phyloP scores from a whole-genome alignment of 2,113 vertebrate genomes.

The Struthidea cinerea region DNA sequence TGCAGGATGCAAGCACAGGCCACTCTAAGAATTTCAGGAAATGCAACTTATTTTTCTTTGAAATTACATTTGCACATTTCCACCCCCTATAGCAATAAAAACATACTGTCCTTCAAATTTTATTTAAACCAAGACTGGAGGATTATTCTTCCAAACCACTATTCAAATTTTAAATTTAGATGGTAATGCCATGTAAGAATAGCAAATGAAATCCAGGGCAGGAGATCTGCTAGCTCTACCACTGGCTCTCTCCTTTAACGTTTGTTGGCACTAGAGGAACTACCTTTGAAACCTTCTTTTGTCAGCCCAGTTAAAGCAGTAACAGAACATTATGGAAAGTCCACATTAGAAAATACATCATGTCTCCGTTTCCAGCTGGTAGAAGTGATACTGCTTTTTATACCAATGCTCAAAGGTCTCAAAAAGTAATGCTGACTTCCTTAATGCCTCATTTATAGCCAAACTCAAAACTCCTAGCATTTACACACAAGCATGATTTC shows the following conservation, averaged over 20 bases:
- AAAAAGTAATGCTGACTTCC: not conserved
- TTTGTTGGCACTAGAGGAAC: not conserved
- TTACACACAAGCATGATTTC: not conserved
- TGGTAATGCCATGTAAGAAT: not conserved
- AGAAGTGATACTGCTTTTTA: not conserved
- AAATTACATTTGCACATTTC: not conserved
- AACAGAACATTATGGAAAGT: not conserved
- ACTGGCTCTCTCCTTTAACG: not conserved
- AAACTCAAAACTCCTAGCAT: not conserved
- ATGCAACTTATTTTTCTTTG: not conserved
- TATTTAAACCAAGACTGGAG: not conserved
- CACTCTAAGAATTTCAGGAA: not conserved
- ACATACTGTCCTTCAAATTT: not conserved
- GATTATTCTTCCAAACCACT: not conserved
- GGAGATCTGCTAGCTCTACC: not conserved
- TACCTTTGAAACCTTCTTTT: not conserved
- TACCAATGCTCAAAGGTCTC: not conserved
- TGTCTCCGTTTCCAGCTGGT: not conserved
- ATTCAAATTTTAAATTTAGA: not conserved
- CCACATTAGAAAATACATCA: not conserved
- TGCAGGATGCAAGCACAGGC: not conserved
- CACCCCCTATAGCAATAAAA: not conserved
- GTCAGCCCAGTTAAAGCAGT: not conserved
- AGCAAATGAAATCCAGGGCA: not conserved
- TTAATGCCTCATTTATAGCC: not conserved